Evolutionary conservation across 2,888 invertebrate species (phyloP).

Genomic region (Agrochola lota): DNA sequence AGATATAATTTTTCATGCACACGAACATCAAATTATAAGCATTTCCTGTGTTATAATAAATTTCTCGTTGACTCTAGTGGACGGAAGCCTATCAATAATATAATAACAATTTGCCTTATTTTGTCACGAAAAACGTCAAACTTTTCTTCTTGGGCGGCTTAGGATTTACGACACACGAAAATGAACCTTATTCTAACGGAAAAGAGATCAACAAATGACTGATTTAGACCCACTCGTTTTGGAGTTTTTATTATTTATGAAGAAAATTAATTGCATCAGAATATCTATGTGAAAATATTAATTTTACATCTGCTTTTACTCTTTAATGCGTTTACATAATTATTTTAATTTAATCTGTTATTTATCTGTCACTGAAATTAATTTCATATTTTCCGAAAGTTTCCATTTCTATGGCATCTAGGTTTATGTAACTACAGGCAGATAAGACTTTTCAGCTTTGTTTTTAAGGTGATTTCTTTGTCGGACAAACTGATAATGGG

Average conservation of each 20-base stretch:
- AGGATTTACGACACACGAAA: conserved; percentile 24
- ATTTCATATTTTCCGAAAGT: conserved; percentile 23
- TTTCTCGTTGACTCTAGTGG: conserved; percentile 48
- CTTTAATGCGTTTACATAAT: conserved; percentile 47
- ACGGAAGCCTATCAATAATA: conserved; percentile 72
- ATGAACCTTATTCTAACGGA: conserved; percentile 41
- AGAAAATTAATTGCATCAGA: conserved; percentile 64
- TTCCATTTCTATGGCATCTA: background rate
- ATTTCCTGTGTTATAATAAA: conserved; percentile 67
- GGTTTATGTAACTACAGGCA: background rate
- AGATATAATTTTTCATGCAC: conserved; percentile 60
- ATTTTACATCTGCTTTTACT: conserved; percentile 53
- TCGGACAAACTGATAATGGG: background rate
- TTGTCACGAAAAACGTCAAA: conserved; percentile 65
- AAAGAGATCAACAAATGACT: conserved; percentile 24
- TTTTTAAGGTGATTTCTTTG: background rate
- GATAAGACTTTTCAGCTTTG: background rate
- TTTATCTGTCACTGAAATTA: conserved; percentile 18
- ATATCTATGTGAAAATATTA: conserved; percentile 64
- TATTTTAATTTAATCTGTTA: conserved; percentile 21
- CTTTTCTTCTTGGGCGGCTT: conserved; percentile 49
- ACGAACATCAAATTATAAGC: conserved; percentile 58
- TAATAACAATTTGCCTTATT: conserved; percentile 69
- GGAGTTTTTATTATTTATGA: conserved; percentile 59
- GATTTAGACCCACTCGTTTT: conserved; percentile 25